Conservation (phyloP, 2,888 invertebrate species). For the Drosophila prolongata region DNA sequence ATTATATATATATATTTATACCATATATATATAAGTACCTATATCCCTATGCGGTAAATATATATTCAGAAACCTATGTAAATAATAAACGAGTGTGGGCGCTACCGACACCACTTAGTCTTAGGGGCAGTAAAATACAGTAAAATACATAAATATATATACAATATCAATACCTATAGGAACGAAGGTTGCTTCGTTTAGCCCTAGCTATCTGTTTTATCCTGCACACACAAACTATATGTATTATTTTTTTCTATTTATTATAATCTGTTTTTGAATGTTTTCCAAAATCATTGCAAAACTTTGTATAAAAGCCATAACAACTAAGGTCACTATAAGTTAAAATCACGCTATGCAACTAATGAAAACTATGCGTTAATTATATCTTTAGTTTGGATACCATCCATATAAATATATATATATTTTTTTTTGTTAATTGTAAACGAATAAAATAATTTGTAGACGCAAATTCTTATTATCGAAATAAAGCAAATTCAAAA, state of each 20-base stretch:
- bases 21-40: conserved; percentile 29
- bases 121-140: conserved; percentile 16
- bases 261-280: conserved; percentile 49
- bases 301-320: conserved; percentile 77
- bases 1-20: conserved; percentile 25
- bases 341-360: conserved; percentile 32
- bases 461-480: conserved; percentile 56
- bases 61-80: conserved; percentile 34
- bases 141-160: not conserved
- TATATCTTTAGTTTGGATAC: conserved; percentile 20
- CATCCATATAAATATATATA: conserved; percentile 3
- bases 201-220: conserved; percentile 12
- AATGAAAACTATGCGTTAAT: conserved; percentile 29
- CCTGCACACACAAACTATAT: conserved; percentile 22
- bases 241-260: conserved; percentile 44
- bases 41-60: conserved; percentile 8
- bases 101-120: conserved; percentile 24
- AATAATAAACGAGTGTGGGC: conserved; percentile 22
- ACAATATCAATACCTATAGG: conserved; percentile 4
- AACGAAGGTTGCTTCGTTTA: conserved; percentile 2
- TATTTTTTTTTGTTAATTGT: conserved; percentile 50
- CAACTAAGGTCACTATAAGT: conserved; percentile 77
- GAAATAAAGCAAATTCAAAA: conserved; percentile 66
- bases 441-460: conserved; percentile 47
- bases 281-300: conserved; percentile 45